Conservation (phyloP, 2,888 invertebrate species). For the Drosophila incognita region DNA sequence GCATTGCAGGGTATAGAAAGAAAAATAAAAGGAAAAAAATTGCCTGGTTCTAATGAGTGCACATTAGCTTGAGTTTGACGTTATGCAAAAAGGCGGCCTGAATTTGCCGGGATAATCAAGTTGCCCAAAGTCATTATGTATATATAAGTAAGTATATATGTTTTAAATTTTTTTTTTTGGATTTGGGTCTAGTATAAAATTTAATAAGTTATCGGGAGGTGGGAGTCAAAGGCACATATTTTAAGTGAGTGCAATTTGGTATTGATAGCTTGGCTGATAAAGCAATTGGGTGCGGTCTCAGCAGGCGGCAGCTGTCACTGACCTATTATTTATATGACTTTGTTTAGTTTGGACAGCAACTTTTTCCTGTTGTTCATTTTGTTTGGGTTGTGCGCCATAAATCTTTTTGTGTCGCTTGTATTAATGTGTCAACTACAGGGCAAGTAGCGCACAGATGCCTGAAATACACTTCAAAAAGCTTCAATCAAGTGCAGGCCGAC, state of each 20-base stretch:
- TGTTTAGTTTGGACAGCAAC: slow-evolving; percentile 53
- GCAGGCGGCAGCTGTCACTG: slow-evolving; percentile 59
- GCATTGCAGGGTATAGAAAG: slow-evolving; percentile 5
- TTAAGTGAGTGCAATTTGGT: slow-evolving; percentile 71
- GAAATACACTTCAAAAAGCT: slow-evolving; percentile 30
- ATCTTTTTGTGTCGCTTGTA: slow-evolving; percentile 42
- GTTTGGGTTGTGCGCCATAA: slow-evolving; percentile 36
- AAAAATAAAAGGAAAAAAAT: slow-evolving; percentile 28
- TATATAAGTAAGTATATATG: neutral
- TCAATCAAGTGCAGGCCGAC: slow-evolving; percentile 40
- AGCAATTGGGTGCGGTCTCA: slow-evolving; percentile 40
- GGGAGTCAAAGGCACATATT: slow-evolving; percentile 35
- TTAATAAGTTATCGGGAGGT: slow-evolving; percentile 14
- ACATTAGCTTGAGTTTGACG: slow-evolving; percentile 65
- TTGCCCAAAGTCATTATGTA: slow-evolving; percentile 35
- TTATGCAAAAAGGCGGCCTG: slow-evolving; percentile 42
- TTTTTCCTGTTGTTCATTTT: slow-evolving; percentile 23
- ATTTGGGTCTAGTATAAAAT: slow-evolving; percentile 25
- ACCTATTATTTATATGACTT: slow-evolving; percentile 68
- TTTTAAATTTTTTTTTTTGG: neutral
- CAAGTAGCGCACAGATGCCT: slow-evolving; percentile 14
- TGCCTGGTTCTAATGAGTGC: slow-evolving; percentile 65
- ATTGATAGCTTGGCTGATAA: slow-evolving; percentile 67
- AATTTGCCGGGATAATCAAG: slow-evolving; percentile 72
- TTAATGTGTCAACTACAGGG: slow-evolving; percentile 59